A percentile compares a stretch with the other conserved stretches of the same genome.
Evolutionary conservation across 2,797 vertebrate species (phyloP).

Genomic region (Tragopan temminckii): DNA sequence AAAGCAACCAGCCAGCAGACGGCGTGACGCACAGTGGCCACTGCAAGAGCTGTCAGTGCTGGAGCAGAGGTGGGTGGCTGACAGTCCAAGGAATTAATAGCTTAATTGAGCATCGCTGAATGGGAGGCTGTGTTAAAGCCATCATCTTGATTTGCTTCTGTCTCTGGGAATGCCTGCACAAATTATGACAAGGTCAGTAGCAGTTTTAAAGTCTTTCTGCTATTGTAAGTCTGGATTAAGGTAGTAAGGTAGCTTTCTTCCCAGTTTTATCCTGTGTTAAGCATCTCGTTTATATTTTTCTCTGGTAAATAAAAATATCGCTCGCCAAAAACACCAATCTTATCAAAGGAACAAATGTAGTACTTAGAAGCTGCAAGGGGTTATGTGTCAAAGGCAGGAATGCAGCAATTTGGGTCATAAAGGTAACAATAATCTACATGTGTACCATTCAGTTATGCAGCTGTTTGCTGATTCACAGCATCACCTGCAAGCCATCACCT

Average conservation of each 20-base stretch:
- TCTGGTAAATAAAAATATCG: neutral
- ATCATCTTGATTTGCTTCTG: neutral
- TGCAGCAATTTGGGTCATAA: neutral
- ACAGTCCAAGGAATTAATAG: neutral
- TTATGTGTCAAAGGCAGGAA: neutral
- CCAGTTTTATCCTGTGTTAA: neutral
- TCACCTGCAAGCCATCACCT: neutral
- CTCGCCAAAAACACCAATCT: neutral
- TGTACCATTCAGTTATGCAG: neutral
- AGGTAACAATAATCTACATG: neutral
- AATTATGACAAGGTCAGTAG: conserved; percentile 80
- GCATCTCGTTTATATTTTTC: neutral
- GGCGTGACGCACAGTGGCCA: neutral
- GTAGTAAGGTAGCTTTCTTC: neutral
- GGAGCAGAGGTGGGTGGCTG: conserved; percentile 14
- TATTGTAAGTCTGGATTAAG: neutral
- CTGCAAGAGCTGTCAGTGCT: conserved; percentile 1
- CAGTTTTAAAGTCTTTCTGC: conserved; percentile 3
- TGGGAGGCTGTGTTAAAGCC: conserved; percentile 31
- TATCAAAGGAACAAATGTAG: neutral
- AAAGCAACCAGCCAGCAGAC: conserved; percentile 17
- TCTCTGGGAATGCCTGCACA: conserved; percentile 29
- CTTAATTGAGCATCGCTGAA: neutral
- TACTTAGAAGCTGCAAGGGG: neutral
- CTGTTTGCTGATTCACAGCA: neutral